Base-by-base conservation (phyloP, 2,113 vertebrate species). In the Lepisosteus osseus region DNA sequence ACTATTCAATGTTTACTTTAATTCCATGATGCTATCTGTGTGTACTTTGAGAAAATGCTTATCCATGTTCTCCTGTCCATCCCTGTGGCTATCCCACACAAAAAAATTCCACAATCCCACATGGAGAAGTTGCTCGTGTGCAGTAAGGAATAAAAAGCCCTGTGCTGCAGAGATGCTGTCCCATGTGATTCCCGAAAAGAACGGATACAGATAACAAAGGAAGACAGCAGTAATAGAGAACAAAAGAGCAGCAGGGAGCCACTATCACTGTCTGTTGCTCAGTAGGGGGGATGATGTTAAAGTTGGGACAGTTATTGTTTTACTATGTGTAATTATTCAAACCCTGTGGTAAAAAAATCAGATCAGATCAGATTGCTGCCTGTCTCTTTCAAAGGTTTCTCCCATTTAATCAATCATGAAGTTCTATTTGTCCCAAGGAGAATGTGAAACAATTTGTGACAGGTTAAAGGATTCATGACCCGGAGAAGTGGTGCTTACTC, bases 331-430 rank as follows among this genome's bases (percentile, higher is more conserved):
- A 42, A 66, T 66, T 45, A 51, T 9, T 51, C 47, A 6, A 51
- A 6, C 9, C 47, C 2, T 6, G 9, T 51, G 47, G 47, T 6
- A 5, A 9, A 9, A 9, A 9, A 51, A 51, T 8, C 3, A 51
- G 1, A 51, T 9, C 5, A 68, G 41, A 17, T 11, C 9, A 29
- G 54, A 9, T 29, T 6, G 13, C 42, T 7, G 14, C 3, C 42
- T 45, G 65, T 67, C 3, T 15, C 29, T 51, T 68, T 17, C 42
- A 55, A 29, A 41, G 55, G 42, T 67, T 12, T 4, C 12, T 67
- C 59, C 57, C 40, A 41, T 40, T 15, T 41, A 67, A 56, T 67
- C 61, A 66, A 67, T 72, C 43, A 44, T 69, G 68, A 41, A 3
- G 13, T 3, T 7, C 0, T 13, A 54, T 40, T 15, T 11, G 17